Evolutionary conservation across 2,888 invertebrate species (phyloP).

Genomic region (Eustalomyia histrio): DNA sequence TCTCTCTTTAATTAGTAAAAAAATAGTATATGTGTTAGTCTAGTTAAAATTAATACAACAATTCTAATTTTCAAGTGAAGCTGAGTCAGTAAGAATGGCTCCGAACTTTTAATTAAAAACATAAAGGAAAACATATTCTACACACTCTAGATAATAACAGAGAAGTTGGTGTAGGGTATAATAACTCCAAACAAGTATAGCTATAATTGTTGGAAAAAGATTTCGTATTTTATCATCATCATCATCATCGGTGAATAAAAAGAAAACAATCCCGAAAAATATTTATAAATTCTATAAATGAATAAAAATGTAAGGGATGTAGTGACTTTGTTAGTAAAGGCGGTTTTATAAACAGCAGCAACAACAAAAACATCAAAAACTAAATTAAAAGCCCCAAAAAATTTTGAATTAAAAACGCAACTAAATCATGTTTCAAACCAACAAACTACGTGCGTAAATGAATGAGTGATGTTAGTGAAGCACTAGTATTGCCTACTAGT

Average conservation of each 20-base stretch:
- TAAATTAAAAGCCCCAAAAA: constrained; percentile 35
- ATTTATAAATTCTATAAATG: constrained; percentile 24
- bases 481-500: not conserved
- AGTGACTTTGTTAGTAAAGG: constrained; percentile 53
- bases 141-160: too few relatives aligned
- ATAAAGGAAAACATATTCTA: too few relatives aligned
- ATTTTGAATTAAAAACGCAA: not conserved
- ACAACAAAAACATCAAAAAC: constrained; percentile 23
- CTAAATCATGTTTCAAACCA: constrained; percentile 14
- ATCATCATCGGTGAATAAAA: constrained; percentile 6
- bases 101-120: too few relatives aligned
- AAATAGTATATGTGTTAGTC: too few relatives aligned
- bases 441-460: constrained; percentile 40
- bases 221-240: constrained; percentile 46
- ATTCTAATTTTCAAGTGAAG: too few relatives aligned
- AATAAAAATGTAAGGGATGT: constrained; percentile 43
- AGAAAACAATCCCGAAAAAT: constrained; percentile 42
- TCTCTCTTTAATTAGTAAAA: too few relatives aligned
- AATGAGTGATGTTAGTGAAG: not conserved
- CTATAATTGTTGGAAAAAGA: constrained; percentile 39
- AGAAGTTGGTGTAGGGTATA: not conserved
- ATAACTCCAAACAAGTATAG: constrained; percentile 33
- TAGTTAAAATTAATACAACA: too few relatives aligned
- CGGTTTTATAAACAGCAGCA: constrained; percentile 35
- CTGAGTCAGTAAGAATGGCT: too few relatives aligned